Percentiles rank a stretch among this genome's conserved stretches.
Conservation (phyloP, 2,888 invertebrate genomes). For the Opisthograptis luteolata region DNA sequence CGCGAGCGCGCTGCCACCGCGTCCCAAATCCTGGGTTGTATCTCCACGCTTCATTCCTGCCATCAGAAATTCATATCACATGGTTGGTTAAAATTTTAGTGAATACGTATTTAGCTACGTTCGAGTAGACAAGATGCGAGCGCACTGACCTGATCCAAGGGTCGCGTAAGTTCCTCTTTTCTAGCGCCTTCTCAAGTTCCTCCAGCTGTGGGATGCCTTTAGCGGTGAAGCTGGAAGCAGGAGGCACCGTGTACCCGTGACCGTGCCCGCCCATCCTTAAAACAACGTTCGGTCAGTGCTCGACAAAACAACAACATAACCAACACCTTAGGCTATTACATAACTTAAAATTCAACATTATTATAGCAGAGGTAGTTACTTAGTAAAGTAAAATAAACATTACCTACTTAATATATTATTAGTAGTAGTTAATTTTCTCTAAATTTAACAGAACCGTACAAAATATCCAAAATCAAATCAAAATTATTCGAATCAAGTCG, state of each 20-base stretch:
- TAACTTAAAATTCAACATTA: no score
- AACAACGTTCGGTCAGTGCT: slow-evolving; percentile 16
- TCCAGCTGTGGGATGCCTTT: slow-evolving; percentile 87
- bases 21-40: slow-evolving; percentile 87
- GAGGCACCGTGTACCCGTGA: slow-evolving; percentile 87
- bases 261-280: slow-evolving; percentile 64
- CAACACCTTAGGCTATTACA: slow-evolving; percentile 48
- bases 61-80: not conserved
- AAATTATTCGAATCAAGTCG: no score
- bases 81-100: not conserved
- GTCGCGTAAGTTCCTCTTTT: slow-evolving; percentile 89
- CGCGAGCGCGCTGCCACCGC: slow-evolving; percentile 61
- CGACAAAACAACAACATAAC: slow-evolving; percentile 45
- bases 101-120: not conserved
- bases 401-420: no score
- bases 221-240: slow-evolving; percentile 88
- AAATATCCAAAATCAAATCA: no score
- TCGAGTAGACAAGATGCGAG: not conserved
- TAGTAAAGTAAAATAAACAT: no score
- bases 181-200: slow-evolving; percentile 86
- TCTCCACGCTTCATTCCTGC: slow-evolving; percentile 93
- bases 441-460: no score
- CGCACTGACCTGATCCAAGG: slow-evolving; percentile 92
- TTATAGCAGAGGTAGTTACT: no score
- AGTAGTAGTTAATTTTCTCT: no score